Conservation (phyloP, 1,140 invertebrate species). For the Calephelis virginiensis region DNA sequence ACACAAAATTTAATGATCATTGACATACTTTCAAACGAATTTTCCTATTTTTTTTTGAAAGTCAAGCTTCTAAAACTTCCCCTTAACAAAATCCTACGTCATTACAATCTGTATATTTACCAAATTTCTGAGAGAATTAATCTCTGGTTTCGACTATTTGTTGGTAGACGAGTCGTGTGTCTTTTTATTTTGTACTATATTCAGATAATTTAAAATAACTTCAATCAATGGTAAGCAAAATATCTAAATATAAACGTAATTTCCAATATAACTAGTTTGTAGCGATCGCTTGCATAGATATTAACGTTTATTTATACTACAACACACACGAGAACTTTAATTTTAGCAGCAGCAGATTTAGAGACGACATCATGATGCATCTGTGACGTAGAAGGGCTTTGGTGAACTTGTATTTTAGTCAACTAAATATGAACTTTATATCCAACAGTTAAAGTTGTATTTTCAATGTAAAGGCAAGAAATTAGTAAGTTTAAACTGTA, state of each 20-base stretch:
- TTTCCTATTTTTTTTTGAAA: too few species aligned
- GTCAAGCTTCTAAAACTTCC: too few species aligned
- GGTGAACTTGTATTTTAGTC: not conserved
- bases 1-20: too few species aligned
- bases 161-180: too few species aligned
- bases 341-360: slow-evolving; percentile 3
- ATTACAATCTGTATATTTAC: too few species aligned
- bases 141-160: too few species aligned
- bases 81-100: too few species aligned
- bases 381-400: slow-evolving; percentile 11
- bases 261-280: not conserved
- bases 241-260: not conserved
- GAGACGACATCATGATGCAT: slow-evolving; percentile 14
- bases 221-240: not conserved
- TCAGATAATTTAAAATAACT: too few species aligned
- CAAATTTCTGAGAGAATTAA: too few species aligned
- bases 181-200: too few species aligned
- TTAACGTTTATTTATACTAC: slow-evolving; percentile 13
- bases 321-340: slow-evolving; percentile 10
- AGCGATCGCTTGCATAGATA: slow-evolving; percentile 10
- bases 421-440: not conserved
- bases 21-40: too few species aligned
- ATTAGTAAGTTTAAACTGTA: not conserved
- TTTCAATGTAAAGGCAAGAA: not conserved
- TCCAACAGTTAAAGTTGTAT: not conserved